Base-by-base conservation (phyloP, 2,797 vertebrate genomes). In the Calcarius lapponicus region DNA sequence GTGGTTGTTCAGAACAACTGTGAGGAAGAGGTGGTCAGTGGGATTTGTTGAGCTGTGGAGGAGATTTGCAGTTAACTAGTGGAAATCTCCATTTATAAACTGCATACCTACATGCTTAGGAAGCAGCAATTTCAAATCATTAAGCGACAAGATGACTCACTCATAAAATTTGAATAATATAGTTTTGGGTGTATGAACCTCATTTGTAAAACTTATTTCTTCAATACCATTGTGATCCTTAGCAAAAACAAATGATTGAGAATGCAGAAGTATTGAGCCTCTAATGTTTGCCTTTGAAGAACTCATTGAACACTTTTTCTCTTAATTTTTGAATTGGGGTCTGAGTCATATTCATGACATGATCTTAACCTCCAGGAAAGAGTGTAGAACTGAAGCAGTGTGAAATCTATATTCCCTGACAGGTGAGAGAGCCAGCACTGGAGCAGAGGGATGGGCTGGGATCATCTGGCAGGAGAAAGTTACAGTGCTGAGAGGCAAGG, bases 91-190 rank as follows among this genome's bases (percentile, higher is more conserved):
- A 5, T 83, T 92, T 94, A 22, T 88, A 36, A 88, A 72, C 29
- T 71, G 36, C 9, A 7, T 76, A 32, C 56, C 48, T 70, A 17
- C 31, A 21, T 60, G 36, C 15, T 86, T 66, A 65, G 38, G 53
- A 83, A 88, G 62, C 81, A 93, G 21, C 20, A 38, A 38, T 84
- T 94, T 89, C 48, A 74, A 54, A 45, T 71, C 21, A 47, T 36
- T 40, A 62, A 74, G 22, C 65, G 78, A 48, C 50, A 26, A 18
- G 32, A 50, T 72, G 74, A 64, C 34, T 88, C 32, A 42, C 38
- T 65, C 71, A 76, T 73, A 42, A 64, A 70, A 31, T 80, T 57
- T 74, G 24, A 50, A 53, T 82, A 67, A 36, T 51, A 10, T 4
- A 24, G 50, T 80, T 86, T 53, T 42, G 60, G 7, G 17, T 76